Percentiles rank a stretch among this genome's conserved stretches.
phyloP scores from a whole-genome alignment of 1,140 invertebrate species.

The Drosophila mauritiana region DNA sequence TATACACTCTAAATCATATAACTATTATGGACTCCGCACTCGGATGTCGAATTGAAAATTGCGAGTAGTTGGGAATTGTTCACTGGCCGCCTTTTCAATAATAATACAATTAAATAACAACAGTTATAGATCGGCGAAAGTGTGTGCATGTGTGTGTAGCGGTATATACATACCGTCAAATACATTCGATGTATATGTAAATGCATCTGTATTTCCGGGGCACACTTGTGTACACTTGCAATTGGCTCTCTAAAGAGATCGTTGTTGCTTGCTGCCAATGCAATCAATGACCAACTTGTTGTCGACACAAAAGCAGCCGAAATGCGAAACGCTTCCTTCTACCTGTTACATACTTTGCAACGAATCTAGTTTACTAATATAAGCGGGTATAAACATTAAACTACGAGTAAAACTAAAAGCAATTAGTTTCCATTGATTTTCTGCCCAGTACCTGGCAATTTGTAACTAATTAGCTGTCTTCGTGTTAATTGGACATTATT shows the following conservation, averaged over 20 bases:
- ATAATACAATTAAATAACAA: constrained; percentile 43
- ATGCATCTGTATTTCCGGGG: too few relatives aligned
- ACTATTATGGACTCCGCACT: neutral
- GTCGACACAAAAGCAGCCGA: constrained; percentile 4
- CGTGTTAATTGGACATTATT: neutral
- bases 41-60: constrained; percentile 34
- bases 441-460: neutral
- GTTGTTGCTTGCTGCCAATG: constrained; percentile 26
- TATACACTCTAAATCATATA: too few relatives aligned
- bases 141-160: neutral
- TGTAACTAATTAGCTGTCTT: neutral
- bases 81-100: constrained; percentile 29
- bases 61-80: constrained; percentile 22
- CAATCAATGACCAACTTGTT: constrained; percentile 51
- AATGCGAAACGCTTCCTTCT: neutral
- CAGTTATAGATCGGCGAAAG: constrained; percentile 21
- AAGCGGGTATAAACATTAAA: neutral
- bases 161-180: neutral
- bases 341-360: too few relatives aligned
- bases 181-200: neutral
- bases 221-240: constrained; percentile 8
- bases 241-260: constrained; percentile 54
- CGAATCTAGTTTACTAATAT: too few relatives aligned
- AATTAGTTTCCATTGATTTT: constrained; percentile 5
- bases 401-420: neutral